Evolutionary conservation across 1,140 invertebrate species (phyloP).

Genomic region (Linepithema humile): DNA sequence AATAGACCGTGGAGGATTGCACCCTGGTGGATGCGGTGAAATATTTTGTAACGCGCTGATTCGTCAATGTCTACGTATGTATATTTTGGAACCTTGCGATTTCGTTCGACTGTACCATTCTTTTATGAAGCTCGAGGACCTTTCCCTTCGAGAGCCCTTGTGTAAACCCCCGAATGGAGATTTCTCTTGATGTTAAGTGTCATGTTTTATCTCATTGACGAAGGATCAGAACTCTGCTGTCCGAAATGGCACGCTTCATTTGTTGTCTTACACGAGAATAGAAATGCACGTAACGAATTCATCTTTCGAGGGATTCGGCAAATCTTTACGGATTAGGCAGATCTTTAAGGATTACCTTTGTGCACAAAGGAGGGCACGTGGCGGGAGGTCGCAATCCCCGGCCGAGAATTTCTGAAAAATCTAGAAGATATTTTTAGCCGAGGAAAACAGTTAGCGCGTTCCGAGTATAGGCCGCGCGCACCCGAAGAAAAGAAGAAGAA

Average conservation of each 20-base stretch:
- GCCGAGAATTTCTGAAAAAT: conserved; percentile 18
- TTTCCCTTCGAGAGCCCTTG: neutral
- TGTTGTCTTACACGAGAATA: conserved; percentile 17
- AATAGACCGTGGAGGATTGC: conserved; percentile 64
- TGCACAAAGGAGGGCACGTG: conserved; percentile 1
- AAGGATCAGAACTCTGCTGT: conserved; percentile 3
- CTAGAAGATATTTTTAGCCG: conserved; percentile 33
- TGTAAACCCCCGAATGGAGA: neutral
- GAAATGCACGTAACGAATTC: conserved; percentile 3
- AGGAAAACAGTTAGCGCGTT: conserved; percentile 62
- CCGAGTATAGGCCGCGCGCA: conserved; percentile 58
- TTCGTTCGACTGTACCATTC: neutral
- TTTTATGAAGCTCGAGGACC: neutral
- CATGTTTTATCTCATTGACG: conserved; percentile 4
- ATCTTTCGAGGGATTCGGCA: conserved; percentile 24
- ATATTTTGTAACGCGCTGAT: conserved; percentile 11
- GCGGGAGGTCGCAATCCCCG: neutral
- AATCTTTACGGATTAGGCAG: neutral
- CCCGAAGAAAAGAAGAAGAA: conserved; percentile 40
- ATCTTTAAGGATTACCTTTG: neutral
- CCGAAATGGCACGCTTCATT: neutral
- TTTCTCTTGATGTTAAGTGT: neutral
- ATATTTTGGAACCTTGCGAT: neutral
- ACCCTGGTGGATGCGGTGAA: conserved; percentile 7
- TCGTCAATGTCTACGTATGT: neutral